phyloP scores from a whole-genome alignment of 2,888 invertebrate species.

The Criorhina ranunculi region DNA sequence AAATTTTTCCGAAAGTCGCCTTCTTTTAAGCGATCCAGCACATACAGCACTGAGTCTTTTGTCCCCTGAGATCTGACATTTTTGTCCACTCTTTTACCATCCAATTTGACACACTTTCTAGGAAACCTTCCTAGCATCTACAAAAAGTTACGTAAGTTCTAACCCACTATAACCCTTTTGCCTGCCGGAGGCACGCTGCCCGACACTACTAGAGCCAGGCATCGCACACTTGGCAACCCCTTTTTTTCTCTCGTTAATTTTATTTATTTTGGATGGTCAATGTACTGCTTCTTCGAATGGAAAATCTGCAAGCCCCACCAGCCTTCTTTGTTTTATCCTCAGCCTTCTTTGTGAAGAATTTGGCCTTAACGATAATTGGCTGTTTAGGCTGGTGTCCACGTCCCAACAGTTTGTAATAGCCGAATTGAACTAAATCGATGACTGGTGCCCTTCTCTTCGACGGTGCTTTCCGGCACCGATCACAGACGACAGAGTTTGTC shows the following conservation, averaged over 20 bases:
- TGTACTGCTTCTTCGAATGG: constrained; percentile 79
- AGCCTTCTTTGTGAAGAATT: constrained; percentile 98
- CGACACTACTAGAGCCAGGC: too few relatives aligned
- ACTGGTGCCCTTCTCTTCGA: constrained; percentile 94
- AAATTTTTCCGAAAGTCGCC: too few relatives aligned
- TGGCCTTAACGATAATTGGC: constrained; percentile 99
- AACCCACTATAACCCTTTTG: too few relatives aligned
- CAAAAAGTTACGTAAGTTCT: too few relatives aligned
- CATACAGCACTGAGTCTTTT: too few relatives aligned
- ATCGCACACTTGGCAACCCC: too few relatives aligned
- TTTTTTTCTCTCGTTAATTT: constrained; percentile 80
- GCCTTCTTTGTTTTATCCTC: constrained; percentile 98
- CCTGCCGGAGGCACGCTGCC: too few relatives aligned
- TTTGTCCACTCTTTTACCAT: too few relatives aligned
- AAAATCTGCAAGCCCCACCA: constrained; percentile 93
- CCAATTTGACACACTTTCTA: too few relatives aligned
- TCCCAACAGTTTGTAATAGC: constrained; percentile 98
- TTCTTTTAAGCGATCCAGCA: too few relatives aligned
- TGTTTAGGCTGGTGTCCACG: constrained; percentile 98
- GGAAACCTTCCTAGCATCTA: too few relatives aligned
- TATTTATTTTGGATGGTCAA: constrained; percentile 81
- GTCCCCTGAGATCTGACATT: too few relatives aligned
- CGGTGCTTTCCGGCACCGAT: constrained; percentile 94
- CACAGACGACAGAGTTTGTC: constrained; percentile 99
- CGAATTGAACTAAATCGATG: constrained; percentile 97